Percentiles rank a stretch among this genome's conserved stretches.
phyloP scores from a whole-genome alignment of 2,113 vertebrate species.

The Quiscalus mexicanus region DNA sequence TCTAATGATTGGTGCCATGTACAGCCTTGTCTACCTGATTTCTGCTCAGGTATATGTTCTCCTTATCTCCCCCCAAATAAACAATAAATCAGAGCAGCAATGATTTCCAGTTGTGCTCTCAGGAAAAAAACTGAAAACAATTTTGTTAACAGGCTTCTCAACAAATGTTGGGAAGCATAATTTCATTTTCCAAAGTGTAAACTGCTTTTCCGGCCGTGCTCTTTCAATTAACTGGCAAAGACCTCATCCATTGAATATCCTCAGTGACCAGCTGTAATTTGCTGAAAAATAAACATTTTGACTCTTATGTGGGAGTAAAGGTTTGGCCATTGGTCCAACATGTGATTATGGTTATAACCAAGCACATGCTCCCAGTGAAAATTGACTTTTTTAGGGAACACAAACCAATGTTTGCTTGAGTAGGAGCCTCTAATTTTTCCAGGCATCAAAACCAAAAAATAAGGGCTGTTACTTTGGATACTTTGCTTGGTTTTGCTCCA shows the following conservation, averaged over 20 bases:
- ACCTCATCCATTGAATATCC: not conserved
- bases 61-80: fast-evolving
- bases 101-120: not conserved
- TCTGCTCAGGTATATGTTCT: not conserved
- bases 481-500: not conserved
- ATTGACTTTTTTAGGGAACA: not conserved
- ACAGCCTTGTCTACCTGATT: not conserved
- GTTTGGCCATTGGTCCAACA: not conserved
- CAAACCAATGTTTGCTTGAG: not conserved
- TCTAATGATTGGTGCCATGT: fast-evolving
- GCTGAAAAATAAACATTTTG: not conserved
- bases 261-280: not conserved
- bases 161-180: not conserved
- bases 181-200: not conserved
- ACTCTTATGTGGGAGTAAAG: not conserved
- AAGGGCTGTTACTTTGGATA: not conserved
- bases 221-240: not conserved
- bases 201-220: not conserved
- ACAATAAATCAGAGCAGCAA: not conserved
- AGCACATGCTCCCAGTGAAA: not conserved
- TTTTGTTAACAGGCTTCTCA: not conserved
- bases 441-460: not conserved
- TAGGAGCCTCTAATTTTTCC: not conserved
- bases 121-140: not conserved
- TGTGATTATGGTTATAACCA: not conserved